Evolutionary conservation across 2,113 vertebrate species (phyloP), one percentile per base, ranked within the genome.

Genomic region (Chaenogobius annularis): DNA sequence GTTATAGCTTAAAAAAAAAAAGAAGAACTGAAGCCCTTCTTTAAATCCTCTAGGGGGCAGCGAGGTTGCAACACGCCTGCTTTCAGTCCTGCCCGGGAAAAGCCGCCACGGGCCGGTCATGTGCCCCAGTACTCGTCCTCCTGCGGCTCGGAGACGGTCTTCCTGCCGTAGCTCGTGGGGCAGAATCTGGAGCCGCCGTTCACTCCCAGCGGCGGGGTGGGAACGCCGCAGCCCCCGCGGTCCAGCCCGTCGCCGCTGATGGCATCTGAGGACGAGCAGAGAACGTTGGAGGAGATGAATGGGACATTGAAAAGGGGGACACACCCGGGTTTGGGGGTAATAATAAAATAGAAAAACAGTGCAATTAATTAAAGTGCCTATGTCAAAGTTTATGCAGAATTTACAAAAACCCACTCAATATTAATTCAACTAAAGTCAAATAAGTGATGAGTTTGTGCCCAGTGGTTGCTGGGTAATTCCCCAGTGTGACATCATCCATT

Each of bases 111-210:
- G 7, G 40, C 40, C 40, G 10, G 40, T 80, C 77, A 90, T 64
- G 82, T 79, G 50, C 85, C 92, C 9, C 85, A 78, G 88, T 89
- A 94, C 84, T 94, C 93, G 6, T 92, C 88, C 74, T 94, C 93
- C 69, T 94, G 91, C 9, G 93, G 93, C 82, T 94, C 91, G 0
- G 91, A 92, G 12, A 58, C n/a, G n/a, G n/a, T 44, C 13, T 44
- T 82, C 70, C 83, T 78, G 19, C 44, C 9, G 58, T 82, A 78
- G 55, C 17, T 66, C 1, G 5, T 10, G 0, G 37, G 66, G 70
- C 66, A 10, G 40, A 74, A 66, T 17, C n/a, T 54, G 0, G n/a
- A 17, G 4, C 10, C 77, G 40, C 48, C 69, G 26, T 68, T 81
- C 0, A 0, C 26, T 19, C 58, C 31, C 12, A 75, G 66, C 2